Evolutionary conservation across 2,113 vertebrate genomes (phyloP), one percentile per base, ranked within the genome.

Genomic region (Uropsilus gracilis): DNA sequence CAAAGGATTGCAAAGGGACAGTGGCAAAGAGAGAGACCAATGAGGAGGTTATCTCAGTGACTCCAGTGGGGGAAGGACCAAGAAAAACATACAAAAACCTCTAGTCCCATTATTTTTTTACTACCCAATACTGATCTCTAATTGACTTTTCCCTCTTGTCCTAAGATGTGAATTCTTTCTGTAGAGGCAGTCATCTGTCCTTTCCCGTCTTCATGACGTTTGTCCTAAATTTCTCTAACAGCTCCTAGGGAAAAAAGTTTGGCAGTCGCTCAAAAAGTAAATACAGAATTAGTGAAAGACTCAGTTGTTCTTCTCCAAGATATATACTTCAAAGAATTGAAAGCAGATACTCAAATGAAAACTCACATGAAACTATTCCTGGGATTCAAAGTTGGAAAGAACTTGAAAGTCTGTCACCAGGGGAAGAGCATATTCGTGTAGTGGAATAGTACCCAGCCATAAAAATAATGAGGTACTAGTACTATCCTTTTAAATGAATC

Each of bases 321-420:
- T 55, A 30, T 44, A 84, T 50, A 48, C 5, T 28, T 30, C 4
- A 82, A 86, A 93, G 22, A 80, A 87, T 0, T 72, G 44, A 94
- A 95, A 94, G 77, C 4, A 73, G 39, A 32, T n/a, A 92, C 53
- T 84, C 48, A 92, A 61, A 53, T 7, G 76, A 91, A 50, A 63
- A 44, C 22, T 69, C 57, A 16, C 0, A 8, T 10, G 6, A 71
- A 55, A 57, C 28, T 66, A 11, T 63, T 87, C 20, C 44, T 42
- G 24, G 32, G 13, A 63, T 26, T 22, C 81, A 81, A 87, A 83
- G 20, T 17, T 32, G 4, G 32, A 90, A 55, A 75, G 2, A 76
- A 20, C 8, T 42, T 18, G 50, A 34, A 69, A 39, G 34, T 16
- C 32, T 59, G 32, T 22, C 28, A 34, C 3, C 24, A 8, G 42